Base-by-base conservation (phyloP, 2,888 invertebrate genomes). In the Scotopteryx bipunctaria region DNA sequence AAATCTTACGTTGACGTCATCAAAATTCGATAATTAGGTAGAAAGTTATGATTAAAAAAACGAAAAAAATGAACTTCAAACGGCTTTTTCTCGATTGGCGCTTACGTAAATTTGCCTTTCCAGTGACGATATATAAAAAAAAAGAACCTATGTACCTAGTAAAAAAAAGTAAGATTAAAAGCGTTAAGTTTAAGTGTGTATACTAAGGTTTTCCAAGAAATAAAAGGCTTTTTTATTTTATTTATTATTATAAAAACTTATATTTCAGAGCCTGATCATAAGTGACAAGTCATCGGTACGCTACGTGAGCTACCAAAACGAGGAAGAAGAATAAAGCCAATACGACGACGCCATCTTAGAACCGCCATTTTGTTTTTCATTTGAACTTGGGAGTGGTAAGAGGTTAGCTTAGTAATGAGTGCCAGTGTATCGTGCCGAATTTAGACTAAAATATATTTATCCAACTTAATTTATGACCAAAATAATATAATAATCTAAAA, bases 241-340 rank as follows among this genome's bases (percentile, higher is more conserved):
- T 1, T 21, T 6, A 23, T 8, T 25, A 4, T 25, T 6, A 25
- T n/a, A 2, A 9, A 14, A 1, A 19, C 4, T 29, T 3, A 13
- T 16, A 32, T 32, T 92, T 27, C 93, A 98, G 97, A 95, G 95
- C 13, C 87, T 98, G 58, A 95, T 98, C 64, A 93, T 96, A 76
- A 97, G 96, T 57, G 98, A 98, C 70, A 96, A 97, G 69, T 95
- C 97, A 43, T 96, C 98, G 33, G 97, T 98, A 21, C 94, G 98
- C 67, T 98, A 98, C 89, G 97, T 98, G 47, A 98, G 97, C 74
- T 98, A 98, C 87, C 96, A 97, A 82, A 97, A 97, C 81, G 97
- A 97, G 72, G 97, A 97, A 67, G 97, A 97, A 67, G 96, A 96
- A 73, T 90, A 81, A 73, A 64, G 41, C 61, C 71, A 70, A 59